Base-by-base conservation (phyloP, 2,888 invertebrate species). In the Pterostichus niger region DNA sequence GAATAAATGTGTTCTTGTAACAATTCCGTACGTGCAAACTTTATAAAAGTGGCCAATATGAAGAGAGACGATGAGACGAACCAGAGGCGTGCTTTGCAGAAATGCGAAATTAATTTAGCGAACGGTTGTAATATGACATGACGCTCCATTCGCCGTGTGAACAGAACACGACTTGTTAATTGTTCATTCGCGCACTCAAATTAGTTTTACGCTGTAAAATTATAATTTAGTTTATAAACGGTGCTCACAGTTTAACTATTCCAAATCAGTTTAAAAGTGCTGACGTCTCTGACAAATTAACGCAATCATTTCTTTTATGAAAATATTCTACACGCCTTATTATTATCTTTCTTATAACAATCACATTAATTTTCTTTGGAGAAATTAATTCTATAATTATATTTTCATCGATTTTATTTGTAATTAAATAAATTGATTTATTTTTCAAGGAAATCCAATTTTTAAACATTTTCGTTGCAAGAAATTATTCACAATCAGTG, bases 151-250 rank as follows among this genome's bases (percentile, higher is more conserved):
- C 64, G 44, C 35, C 35, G 40, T 35, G 44, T 73, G 73, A 73
- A 73, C 73, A 73, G 73, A 73, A 73, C 33, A 75, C 52, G 75
- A 75, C 52, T 75, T 75, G 75, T 75, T 75, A 75, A 75, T 75
- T 75, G 75, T 75, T 75, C 75, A 75, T 75, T 75, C 52, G 33
- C 24, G 49, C 33, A 75, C 75, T 52, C 49, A 75, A 75, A 75
- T 75, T 52, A 75, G 75, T 75, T 75, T 75, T 52, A 75, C 75
- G 13, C 31, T 31, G 75, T 73, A 44, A 73, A 75, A 75, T 75
- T 75, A 75, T 75, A 75, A 75, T 75, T 52, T 75, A 75, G 75
- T 75, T 75, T 75, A 75, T 52, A 52, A 75, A 75, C 44, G 44
- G 68, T 71, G 68, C 68, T 40, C 40, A 44, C 1, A 44, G 68